Evolutionary conservation across 35 echinoderm and acorn worm species (phyloP).

Genomic region (Eucidaris tribuloides): DNA sequence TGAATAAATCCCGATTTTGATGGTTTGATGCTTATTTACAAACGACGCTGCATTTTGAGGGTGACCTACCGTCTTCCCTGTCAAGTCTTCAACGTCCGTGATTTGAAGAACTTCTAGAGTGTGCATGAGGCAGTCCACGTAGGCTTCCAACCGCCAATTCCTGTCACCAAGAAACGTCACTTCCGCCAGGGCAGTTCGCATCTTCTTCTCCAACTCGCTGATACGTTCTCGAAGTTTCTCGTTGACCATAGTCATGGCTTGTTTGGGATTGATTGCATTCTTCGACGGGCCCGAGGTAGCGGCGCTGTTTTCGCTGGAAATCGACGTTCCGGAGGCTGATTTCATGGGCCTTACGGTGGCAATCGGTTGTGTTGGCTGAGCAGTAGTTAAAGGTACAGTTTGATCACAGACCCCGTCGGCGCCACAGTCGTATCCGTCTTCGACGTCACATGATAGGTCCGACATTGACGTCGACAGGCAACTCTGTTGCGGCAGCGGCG

Average conservation of each 20-base stretch:
- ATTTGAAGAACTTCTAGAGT: slow-evolving; percentile 68
- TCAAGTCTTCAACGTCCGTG: slow-evolving; percentile 73
- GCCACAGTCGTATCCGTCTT: not conserved
- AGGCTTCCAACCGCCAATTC: slow-evolving; percentile 86
- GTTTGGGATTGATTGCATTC: slow-evolving; percentile 7
- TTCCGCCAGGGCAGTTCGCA: slow-evolving; percentile 43
- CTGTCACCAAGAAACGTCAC: slow-evolving; percentile 78
- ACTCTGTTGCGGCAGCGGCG: not conserved
- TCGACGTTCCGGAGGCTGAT: not conserved
- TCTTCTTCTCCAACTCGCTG: slow-evolving; percentile 32
- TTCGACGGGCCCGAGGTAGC: not conserved
- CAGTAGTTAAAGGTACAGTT: too few species aligned
- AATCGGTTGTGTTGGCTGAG: too few species aligned
- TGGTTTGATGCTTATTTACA: too few species aligned
- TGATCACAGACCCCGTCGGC: too few species aligned
- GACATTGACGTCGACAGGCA: not conserved
- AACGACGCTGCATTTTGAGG: too few species aligned
- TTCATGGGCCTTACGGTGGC: not conserved
- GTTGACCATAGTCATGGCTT: slow-evolving; percentile 44
- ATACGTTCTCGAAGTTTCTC: slow-evolving; percentile 43
- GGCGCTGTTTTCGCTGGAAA: not conserved
- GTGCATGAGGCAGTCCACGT: slow-evolving; percentile 79
- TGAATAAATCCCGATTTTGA: too few species aligned
- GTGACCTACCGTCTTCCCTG: slow-evolving; percentile 67
- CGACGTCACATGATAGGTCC: too few species aligned